These are phyloP conservation scores for Chaetops frenatus DNA, from an alignment of 2,113 vertebrate genomes.

Conservation along the genomic window DNA sequence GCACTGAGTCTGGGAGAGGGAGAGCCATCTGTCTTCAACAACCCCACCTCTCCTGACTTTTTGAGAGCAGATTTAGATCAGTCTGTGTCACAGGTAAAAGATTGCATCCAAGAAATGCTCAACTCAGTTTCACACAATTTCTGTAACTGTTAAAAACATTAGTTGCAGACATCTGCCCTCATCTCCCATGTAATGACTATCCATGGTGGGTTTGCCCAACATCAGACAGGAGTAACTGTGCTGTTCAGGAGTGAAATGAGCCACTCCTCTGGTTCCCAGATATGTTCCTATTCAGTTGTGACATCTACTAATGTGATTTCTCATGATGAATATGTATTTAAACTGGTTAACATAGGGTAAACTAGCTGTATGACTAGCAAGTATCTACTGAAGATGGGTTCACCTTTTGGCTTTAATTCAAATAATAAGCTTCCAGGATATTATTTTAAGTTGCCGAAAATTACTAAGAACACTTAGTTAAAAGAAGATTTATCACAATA, in stretches of 20 bases:
- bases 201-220: not conserved
- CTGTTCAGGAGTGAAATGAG: not conserved
- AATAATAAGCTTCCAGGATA: not conserved
- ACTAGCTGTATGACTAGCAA: not conserved
- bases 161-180: not conserved
- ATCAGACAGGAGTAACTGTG: not conserved
- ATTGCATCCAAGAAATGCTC: not conserved
- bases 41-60: not conserved
- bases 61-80: not conserved
- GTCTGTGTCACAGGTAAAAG: not conserved
- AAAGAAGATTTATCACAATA: not conserved
- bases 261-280: not conserved
- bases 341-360: not conserved
- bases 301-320: not conserved
- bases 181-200: not conserved
- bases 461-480: not conserved
- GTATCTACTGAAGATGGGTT: not conserved
- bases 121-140: not conserved
- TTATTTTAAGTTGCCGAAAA: not conserved
- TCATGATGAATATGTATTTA: accelerated
- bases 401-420: not conserved
- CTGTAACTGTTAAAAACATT: not conserved
- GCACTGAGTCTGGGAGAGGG: not conserved
- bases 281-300: not conserved
- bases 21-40: not conserved